Conservation (phyloP, 1,140 invertebrate genomes). For the Epicauta chinensis region DNA sequence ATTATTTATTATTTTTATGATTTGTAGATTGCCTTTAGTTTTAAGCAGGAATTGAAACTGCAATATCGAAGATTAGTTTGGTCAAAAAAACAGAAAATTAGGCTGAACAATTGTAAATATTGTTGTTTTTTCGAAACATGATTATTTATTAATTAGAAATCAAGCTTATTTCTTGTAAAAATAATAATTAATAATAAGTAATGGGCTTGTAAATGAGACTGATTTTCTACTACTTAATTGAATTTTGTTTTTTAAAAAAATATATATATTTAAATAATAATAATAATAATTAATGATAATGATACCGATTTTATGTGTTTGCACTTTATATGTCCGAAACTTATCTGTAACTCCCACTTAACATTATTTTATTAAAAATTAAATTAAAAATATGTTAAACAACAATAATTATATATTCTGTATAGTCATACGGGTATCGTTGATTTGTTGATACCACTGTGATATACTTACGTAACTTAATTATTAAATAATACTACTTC, state of each 20-base stretch:
- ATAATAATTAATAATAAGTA: neutral
- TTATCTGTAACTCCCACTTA: conserved; percentile 5
- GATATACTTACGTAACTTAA: conserved; percentile 21
- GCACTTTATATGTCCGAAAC: conserved; percentile 17
- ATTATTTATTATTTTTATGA: conserved; percentile 1
- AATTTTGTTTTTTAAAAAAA: conserved; percentile 21
- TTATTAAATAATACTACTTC: conserved; percentile 6
- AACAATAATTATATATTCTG: too few relatives aligned
- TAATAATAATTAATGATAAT: neutral
- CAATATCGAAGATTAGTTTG: too few relatives aligned
- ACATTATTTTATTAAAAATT: conserved; percentile 6
- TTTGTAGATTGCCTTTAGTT: too few relatives aligned
- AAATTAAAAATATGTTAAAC: neutral
- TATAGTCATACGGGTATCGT: conserved; percentile 21
- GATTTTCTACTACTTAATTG: conserved; percentile 38
- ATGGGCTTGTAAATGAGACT: conserved; percentile 41
- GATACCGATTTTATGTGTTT: conserved; percentile 15
- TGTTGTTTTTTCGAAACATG: too few relatives aligned
- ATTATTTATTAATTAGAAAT: conserved; percentile 3
- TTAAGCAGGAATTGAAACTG: too few relatives aligned
- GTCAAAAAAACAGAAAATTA: too few relatives aligned
- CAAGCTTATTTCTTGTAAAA: conserved; percentile 5
- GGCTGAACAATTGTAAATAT: too few relatives aligned
- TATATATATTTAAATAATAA: neutral
- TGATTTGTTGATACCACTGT: conserved; percentile 25